Evolutionary conservation across 2,797 vertebrate species (phyloP), one percentile per base, ranked within the genome.

Genomic region (Notamacropus eugenii): DNA sequence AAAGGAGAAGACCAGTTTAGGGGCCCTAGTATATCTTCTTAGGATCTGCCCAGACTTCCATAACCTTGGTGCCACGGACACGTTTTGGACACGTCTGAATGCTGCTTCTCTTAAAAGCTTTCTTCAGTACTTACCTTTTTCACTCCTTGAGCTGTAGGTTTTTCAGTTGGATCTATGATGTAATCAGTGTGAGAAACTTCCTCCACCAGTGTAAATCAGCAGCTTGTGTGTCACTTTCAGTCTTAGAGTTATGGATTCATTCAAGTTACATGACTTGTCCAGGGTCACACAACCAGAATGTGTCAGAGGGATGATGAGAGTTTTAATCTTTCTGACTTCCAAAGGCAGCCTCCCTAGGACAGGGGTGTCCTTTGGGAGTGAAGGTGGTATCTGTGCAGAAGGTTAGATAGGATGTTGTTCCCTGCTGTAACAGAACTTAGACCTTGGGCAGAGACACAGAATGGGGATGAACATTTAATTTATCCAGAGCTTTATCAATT

Each of bases 11-110:
- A 19, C 55, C 0, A 1, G 34, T 31, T 16, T 55, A n/a, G 31
- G 8, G 13, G 55, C 31, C 4, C 11, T 3, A 5, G 40, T 4
- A 6, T 54, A 3, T 91, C 55, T 40, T 55, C 13, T 0, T 1
- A 14, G 52, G 50, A 52, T 34, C n/a, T 55, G 16, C 82, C 55
- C n/a, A 22, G 0, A 19, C 24, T 90, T 52, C 87, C 54, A 28
- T 46, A 8, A 46, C 82, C 91, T 90, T 1, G 5, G 54, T 11
- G 59, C 5, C 54, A 40, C 5, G 55, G 34, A 31, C 74, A 54
- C n/a, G 16, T 54, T 90, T 93, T 91, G 46, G 54, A 82, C 55
- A 56, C 0, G 0, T 9, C 1, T 59, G 93, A 57, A 93, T 19
- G 0, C 6, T 16, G 29, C 16, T 67, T 19, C 34, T 67, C 34